Conservation (phyloP, 2,113 vertebrate species). For the Mesembrinibis cayennensis region DNA sequence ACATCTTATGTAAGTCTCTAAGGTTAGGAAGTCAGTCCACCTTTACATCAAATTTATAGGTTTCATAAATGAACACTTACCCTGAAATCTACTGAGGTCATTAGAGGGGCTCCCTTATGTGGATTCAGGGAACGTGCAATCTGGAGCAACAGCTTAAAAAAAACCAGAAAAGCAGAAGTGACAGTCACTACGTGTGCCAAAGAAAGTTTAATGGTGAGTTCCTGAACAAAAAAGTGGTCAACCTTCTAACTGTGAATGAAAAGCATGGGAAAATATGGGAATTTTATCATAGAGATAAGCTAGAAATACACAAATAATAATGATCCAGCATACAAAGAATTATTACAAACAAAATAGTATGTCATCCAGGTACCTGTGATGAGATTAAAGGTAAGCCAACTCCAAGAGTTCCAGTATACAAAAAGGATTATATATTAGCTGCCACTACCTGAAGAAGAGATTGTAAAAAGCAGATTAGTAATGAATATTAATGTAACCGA, state of each 20-base stretch:
- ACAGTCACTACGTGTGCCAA: background rate
- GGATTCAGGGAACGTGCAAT: background rate
- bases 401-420: background rate
- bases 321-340: background rate
- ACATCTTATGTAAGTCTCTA: background rate
- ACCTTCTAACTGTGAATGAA: background rate
- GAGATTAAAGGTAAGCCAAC: background rate
- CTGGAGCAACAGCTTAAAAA: background rate
- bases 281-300: background rate
- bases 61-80: background rate
- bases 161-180: background rate
- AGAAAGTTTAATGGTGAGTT: background rate
- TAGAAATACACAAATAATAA: background rate
- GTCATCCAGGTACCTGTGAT: background rate
- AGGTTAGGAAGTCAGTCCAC: background rate
- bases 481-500: background rate
- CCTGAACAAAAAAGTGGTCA: background rate
- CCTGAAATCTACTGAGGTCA: background rate
- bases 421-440: background rate
- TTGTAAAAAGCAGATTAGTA: background rate
- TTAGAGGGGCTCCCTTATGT: background rate
- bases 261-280: background rate
- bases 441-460: background rate
- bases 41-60: background rate
- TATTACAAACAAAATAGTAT: background rate